Percentiles rank a stretch among this genome's conserved stretches.
phyloP scores from a whole-genome alignment of 2,888 invertebrate species.

The Leptinotarsa haldemani region DNA sequence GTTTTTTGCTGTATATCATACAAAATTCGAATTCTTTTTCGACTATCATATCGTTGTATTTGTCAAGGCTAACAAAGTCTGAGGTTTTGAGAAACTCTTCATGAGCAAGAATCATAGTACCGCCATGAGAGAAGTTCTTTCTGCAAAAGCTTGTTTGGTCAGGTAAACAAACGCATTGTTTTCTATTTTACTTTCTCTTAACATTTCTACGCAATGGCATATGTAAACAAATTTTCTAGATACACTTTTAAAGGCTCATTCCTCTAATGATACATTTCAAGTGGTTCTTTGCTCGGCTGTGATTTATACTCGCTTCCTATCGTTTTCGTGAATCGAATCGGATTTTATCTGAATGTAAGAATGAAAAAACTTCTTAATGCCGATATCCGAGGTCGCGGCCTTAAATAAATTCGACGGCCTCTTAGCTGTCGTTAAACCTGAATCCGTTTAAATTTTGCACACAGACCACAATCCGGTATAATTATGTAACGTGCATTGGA shows the following conservation, averaged over 20 bases:
- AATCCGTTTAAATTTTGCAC: constrained; percentile 19
- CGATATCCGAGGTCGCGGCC: constrained; percentile 28
- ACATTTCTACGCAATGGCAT: no score
- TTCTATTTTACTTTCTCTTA: no score
- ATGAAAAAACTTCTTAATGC: constrained; percentile 18
- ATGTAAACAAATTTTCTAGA: no score
- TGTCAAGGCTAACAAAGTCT: constrained; percentile 8
- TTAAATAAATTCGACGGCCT: constrained; percentile 26
- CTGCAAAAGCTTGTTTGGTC: not conserved
- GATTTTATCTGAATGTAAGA: constrained; percentile 13
- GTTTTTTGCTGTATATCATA: not conserved
- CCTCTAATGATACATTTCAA: no score
- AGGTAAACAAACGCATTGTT: no score
- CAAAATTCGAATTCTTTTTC: constrained; percentile 19
- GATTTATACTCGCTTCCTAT: constrained; percentile 11
- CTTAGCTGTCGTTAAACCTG: constrained; percentile 25
- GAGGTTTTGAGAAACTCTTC: constrained; percentile 3
- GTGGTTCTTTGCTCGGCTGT: not conserved
- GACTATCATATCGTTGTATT: constrained; percentile 14
- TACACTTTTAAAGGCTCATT: no score
- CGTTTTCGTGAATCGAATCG: constrained; percentile 1
- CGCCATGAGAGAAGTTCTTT: constrained; percentile 14
- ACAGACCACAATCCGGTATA: constrained; percentile 18
- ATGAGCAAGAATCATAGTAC: constrained; percentile 19
- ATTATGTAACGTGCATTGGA: constrained; percentile 16